These are phyloP conservation scores for Circaetus gallicus DNA, from an alignment of 2,113 vertebrate species.

Conservation along the genomic window DNA sequence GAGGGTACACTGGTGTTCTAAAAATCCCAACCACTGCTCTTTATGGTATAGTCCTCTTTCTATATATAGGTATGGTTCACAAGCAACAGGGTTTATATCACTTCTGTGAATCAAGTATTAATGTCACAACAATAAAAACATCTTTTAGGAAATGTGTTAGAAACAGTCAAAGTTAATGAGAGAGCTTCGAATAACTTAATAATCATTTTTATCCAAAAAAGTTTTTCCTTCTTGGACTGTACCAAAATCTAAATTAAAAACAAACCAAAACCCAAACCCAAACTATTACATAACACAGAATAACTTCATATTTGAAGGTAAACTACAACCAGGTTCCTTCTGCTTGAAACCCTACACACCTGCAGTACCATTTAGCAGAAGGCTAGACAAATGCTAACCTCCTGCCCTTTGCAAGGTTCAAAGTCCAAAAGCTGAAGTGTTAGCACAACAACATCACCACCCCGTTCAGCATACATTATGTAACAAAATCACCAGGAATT, in stretches of 20 bases:
- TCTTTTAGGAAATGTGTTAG: neutral
- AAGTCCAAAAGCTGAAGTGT: neutral
- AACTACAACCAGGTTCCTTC: neutral
- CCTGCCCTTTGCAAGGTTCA: neutral
- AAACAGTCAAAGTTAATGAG: neutral
- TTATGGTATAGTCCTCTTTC: fast-evolving
- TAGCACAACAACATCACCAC: neutral
- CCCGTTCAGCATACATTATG: fast-evolving
- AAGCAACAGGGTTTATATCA: neutral
- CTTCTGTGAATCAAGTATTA: neutral
- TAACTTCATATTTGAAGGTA: neutral
- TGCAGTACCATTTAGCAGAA: neutral
- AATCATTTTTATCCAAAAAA: neutral
- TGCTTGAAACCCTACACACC: neutral
- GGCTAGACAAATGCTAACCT: neutral
- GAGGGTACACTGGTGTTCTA: neutral
- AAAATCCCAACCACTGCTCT: neutral
- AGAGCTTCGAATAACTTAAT: neutral
- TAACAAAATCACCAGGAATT: neutral
- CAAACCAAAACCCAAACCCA: neutral
- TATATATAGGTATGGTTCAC: neutral
- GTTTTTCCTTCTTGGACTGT: neutral
- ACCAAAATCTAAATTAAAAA: neutral
- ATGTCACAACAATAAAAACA: neutral
- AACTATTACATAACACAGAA: neutral